Percentiles rank a stretch among this genome's conserved stretches.
Conservation (phyloP, 2,113 vertebrate genomes). For the Phasianus colchicus region DNA sequence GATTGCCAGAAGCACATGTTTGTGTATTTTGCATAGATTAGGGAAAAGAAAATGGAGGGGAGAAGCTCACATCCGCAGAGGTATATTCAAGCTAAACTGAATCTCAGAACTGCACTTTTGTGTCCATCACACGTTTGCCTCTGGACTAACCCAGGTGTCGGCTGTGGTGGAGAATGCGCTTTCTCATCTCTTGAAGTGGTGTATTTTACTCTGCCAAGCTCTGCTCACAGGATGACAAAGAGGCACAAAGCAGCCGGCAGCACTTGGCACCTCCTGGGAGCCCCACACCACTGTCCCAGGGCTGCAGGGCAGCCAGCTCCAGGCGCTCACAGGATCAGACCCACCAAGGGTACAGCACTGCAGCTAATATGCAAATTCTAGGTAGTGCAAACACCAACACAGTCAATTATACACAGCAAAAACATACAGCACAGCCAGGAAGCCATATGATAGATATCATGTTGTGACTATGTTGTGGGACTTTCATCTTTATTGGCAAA, state of each 20-base stretch:
- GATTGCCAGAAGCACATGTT: not conserved
- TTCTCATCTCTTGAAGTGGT: not conserved
- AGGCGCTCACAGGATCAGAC: not conserved
- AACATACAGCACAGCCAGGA: constrained; percentile 74
- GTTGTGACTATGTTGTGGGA: constrained; percentile 77
- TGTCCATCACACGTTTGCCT: not conserved
- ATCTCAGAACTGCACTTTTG: not conserved
- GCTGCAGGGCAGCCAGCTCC: not conserved
- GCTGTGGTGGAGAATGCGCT: not conserved
- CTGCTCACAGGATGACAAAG: not conserved
- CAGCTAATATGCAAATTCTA: constrained; percentile 72
- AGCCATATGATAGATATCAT: constrained; percentile 81
- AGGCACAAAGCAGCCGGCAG: not conserved
- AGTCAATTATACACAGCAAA: constrained; percentile 71
- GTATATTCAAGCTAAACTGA: not conserved
- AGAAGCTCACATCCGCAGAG: fast-evolving
- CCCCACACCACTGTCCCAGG: not conserved
- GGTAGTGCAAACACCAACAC: constrained; percentile 71
- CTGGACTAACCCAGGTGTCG: not conserved
- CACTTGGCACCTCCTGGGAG: not conserved
- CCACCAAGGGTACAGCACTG: constrained; percentile 21
- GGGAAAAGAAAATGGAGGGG: not conserved
- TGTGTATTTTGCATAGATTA: not conserved
- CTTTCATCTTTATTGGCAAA: constrained; percentile 84
- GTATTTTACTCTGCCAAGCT: not conserved